Conservation (phyloP, 2,113 vertebrate genomes). For the Acrocephalus kingi region DNA sequence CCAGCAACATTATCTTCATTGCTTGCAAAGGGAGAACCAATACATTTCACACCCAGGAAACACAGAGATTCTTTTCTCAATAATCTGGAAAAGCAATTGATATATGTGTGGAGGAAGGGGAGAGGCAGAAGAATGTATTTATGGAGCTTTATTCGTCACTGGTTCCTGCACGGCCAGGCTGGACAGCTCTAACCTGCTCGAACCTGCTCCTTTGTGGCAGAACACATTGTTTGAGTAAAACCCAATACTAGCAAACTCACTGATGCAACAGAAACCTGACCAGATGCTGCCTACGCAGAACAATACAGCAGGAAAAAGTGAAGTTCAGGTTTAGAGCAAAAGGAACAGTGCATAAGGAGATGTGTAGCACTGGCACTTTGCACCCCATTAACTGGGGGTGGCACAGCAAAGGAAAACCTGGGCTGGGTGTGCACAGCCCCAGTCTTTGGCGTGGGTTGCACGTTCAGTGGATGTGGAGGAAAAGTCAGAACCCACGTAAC, state of each 20-base stretch:
- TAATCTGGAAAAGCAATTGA: not conserved
- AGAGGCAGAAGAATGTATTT: conserved; percentile 10
- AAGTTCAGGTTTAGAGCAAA: not conserved
- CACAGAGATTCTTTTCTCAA: not conserved
- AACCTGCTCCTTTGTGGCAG: not conserved
- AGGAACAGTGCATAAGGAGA: not conserved
- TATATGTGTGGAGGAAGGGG: not conserved
- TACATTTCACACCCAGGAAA: not conserved
- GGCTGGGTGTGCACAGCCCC: not conserved
- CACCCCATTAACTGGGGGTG: not conserved
- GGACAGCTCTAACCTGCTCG: not conserved
- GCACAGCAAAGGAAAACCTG: not conserved
- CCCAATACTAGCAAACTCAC: not conserved
- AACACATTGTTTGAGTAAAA: not conserved
- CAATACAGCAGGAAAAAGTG: not conserved
- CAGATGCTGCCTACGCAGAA: not conserved
- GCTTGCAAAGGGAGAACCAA: conserved; percentile 18
- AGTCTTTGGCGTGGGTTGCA: fast-evolving
- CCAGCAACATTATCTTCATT: not conserved
- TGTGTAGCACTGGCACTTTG: not conserved
- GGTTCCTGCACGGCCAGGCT: not conserved
- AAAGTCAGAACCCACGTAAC: not conserved
- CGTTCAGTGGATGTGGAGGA: not conserved
- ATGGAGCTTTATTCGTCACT: not conserved
- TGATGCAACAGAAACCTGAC: not conserved